phyloP scores from a whole-genome alignment of 2,797 vertebrate genomes.

The Epinephelus awoara region DNA sequence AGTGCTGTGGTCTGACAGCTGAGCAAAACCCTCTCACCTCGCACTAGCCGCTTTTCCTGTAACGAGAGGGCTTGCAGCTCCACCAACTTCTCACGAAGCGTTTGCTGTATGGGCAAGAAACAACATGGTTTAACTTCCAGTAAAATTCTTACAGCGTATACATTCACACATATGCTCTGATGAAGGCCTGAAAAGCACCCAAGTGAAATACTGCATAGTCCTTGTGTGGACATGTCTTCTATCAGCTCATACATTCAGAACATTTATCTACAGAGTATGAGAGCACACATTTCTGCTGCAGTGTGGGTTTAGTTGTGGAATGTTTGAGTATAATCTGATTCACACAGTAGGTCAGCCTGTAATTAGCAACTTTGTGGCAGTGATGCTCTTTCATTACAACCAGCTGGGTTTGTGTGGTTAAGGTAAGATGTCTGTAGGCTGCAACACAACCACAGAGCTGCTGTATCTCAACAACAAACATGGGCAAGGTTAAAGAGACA shows the following conservation, averaged over 20 bases:
- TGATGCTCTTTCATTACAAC: not conserved
- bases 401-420: conserved; percentile 19
- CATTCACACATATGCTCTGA: not conserved
- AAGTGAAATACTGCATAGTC: too few relatives aligned
- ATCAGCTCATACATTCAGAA: not conserved
- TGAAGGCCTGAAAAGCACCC: too few relatives aligned
- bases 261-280: not conserved
- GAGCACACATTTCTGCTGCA: not conserved
- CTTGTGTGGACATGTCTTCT: too few relatives aligned
- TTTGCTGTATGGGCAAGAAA: conserved; percentile 84
- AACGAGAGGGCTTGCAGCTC: conserved; percentile 90
- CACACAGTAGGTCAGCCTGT: not conserved
- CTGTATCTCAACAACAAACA: conserved; percentile 11
- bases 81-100: conserved; percentile 88
- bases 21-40: conserved; percentile 84
- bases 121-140: conserved; percentile 24
- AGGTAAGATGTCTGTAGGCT: not conserved
- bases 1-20: conserved; percentile 82
- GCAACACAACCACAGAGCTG: not conserved
- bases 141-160: not conserved
- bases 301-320: not conserved
- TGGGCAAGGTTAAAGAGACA: not conserved
- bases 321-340: not conserved
- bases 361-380: not conserved
- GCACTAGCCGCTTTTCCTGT: conserved; percentile 89